Evolutionary conservation across 2,797 vertebrate genomes (phyloP), one percentile per base, ranked within the genome.

Genomic region (Danio tinwini): DNA sequence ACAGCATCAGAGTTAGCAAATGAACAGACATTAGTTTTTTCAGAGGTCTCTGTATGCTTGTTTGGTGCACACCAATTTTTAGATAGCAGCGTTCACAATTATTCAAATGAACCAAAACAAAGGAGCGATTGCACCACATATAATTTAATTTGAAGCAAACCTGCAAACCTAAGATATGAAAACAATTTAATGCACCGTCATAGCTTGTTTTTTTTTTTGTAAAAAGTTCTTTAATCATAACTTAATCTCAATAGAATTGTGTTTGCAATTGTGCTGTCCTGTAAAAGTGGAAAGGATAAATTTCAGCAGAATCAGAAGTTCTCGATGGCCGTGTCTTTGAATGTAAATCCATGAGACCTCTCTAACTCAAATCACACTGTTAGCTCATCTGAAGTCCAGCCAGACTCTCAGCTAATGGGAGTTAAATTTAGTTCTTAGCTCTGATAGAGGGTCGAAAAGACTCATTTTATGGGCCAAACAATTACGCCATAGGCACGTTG

Each of bases 321-420:
- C 80, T 61, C 5, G 16, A 49, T 47, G 42, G 62, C 16, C 7
- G 1, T 61, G 42, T 58, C 17, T 73, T 56, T 47, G 67, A 52
- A 29, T 63, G 75, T 67, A 68, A 56, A 86, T 81, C 62, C 83
- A 80, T 6, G 21, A 19, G 78, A 83, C 81, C 83, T 81, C 83
- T 85, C 79, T 86, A 83, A 82, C 82, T 86, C 82, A 88, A 85
- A 90, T 90, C 88, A 87, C 85, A 85, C 85, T 84, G 85, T 86
- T 80, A 89, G 91, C 91, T 93, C 92, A 92, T 83, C 80, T 85
- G 81, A 86, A 90, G 92, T 93, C 90, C 90, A 91, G 87, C 88
- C 85, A 85, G 86, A 73, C 74, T 49, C 82, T 82, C 82, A 88
- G 89, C 88, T 91, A 90, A 92, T 88, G 85, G 87, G 84, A 81